These are phyloP conservation scores for Aphis craccivora DNA, from an alignment of 1,140 invertebrate genomes.

Conservation along the genomic window DNA sequence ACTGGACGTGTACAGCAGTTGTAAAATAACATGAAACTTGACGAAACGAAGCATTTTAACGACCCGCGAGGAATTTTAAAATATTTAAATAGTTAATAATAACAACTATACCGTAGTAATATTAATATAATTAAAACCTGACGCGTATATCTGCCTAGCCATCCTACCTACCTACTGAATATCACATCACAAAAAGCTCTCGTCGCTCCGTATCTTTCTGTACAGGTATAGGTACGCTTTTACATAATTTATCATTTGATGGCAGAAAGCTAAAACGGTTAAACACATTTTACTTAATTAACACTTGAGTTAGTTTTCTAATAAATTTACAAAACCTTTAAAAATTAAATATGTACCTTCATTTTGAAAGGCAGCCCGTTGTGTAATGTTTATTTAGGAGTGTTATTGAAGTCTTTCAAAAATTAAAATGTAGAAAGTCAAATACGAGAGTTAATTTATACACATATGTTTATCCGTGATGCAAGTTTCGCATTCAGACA, in stretches of 20 bases:
- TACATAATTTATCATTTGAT: background rate
- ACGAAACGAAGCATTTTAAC: background rate
- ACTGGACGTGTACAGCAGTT: background rate
- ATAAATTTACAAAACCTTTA: slow-evolving; percentile 3
- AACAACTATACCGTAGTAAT: background rate
- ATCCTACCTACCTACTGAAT: background rate
- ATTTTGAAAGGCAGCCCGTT: background rate
- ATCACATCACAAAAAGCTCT: background rate
- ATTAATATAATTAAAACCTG: background rate
- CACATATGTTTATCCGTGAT: background rate
- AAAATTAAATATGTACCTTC: background rate
- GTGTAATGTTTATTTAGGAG: background rate
- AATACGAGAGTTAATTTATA: background rate
- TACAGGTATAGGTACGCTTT: background rate
- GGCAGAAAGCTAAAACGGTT: background rate
- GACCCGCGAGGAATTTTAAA: background rate
- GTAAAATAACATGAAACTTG: background rate
- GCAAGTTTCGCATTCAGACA: background rate
- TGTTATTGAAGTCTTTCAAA: background rate
- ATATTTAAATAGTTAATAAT: slow-evolving; percentile 1
- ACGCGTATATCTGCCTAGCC: background rate
- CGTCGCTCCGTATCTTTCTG: background rate
- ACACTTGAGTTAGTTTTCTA: background rate
- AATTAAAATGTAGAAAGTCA: background rate
- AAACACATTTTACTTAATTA: background rate